Percentiles rank a stretch among this genome's conserved stretches.
These are phyloP conservation scores for Eulemur albifrons DNA, from an alignment of 2,797 vertebrate genomes.

Conservation along the genomic window DNA sequence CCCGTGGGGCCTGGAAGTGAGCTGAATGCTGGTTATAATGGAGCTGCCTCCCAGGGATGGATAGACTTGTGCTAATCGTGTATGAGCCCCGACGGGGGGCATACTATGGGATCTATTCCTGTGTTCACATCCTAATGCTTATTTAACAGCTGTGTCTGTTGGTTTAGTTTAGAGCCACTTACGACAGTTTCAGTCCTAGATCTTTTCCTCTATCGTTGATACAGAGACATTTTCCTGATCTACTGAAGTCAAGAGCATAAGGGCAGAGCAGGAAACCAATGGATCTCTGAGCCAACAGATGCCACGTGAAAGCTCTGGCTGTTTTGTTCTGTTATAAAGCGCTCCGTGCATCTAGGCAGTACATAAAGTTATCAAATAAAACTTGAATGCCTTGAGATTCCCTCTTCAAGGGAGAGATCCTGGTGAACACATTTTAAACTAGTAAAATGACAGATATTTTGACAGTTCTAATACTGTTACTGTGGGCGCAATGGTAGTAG, in stretches of 20 bases:
- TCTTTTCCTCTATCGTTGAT: not conserved
- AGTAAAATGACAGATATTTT: conserved; percentile 18
- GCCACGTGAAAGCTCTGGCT: not conserved
- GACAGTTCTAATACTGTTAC: not conserved
- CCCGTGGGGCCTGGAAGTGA: not conserved
- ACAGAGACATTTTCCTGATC: not conserved
- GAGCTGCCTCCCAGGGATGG: not conserved
- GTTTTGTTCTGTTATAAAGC: not conserved
- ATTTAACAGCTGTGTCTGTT: conserved; percentile 37
- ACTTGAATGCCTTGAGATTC: not conserved
- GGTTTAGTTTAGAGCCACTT: conserved; percentile 27
- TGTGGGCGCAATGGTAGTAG: not conserved
- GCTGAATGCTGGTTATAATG: not conserved
- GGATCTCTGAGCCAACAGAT: not conserved
- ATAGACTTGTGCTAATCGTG: conserved; percentile 15
- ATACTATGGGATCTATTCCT: conserved; percentile 40
- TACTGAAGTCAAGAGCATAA: not conserved
- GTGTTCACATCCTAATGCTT: conserved; percentile 20
- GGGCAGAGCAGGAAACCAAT: not conserved
- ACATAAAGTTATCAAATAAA: conserved; percentile 9
- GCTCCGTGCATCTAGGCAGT: not conserved
- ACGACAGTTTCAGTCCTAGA: not conserved
- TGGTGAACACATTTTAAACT: not conserved
- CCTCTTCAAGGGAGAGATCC: not conserved
- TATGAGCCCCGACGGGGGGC: not conserved